These are phyloP conservation scores for Perognathus longimembris DNA, from an alignment of 2,113 vertebrate species.

Conservation along the genomic window DNA sequence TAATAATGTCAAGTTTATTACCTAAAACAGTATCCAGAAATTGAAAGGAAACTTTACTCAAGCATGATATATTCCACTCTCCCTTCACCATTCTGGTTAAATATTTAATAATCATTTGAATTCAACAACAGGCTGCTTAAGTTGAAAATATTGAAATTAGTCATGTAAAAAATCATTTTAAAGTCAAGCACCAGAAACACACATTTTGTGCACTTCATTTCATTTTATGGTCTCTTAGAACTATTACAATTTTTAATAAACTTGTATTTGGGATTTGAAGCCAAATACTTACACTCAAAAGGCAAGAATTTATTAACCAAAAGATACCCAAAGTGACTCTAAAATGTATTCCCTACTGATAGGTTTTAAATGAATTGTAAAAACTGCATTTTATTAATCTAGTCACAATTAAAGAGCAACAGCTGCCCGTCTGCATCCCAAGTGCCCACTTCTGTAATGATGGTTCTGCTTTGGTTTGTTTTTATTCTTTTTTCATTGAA, in stretches of 20 bases:
- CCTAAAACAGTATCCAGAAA: constrained; percentile 74
- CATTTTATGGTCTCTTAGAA: constrained; percentile 87
- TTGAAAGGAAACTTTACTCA: constrained; percentile 56
- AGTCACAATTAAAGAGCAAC: constrained; percentile 86
- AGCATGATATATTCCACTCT: constrained; percentile 29
- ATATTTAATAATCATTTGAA: constrained; percentile 85
- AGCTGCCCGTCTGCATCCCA: constrained; percentile 81
- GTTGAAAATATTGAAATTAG: constrained; percentile 82
- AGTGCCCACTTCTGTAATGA: constrained; percentile 72
- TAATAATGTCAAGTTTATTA: constrained; percentile 42
- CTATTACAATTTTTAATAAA: constrained; percentile 90
- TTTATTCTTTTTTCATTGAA: constrained; percentile 83
- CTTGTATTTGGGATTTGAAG: constrained; percentile 87
- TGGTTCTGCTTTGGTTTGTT: constrained; percentile 52
- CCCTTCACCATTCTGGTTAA: constrained; percentile 71
- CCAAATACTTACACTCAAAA: constrained; percentile 86
- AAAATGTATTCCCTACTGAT: constrained; percentile 84
- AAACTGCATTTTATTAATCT: constrained; percentile 87
- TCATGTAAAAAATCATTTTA: constrained; percentile 85
- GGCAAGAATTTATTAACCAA: constrained; percentile 87
- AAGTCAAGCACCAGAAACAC: constrained; percentile 84
- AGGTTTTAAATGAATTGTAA: constrained; percentile 84
- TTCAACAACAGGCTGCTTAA: constrained; percentile 78
- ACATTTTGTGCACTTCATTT: constrained; percentile 88
- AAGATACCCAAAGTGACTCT: constrained; percentile 85